Conservation (phyloP, 2,113 vertebrate genomes). For the Bubalus kerabau region DNA sequence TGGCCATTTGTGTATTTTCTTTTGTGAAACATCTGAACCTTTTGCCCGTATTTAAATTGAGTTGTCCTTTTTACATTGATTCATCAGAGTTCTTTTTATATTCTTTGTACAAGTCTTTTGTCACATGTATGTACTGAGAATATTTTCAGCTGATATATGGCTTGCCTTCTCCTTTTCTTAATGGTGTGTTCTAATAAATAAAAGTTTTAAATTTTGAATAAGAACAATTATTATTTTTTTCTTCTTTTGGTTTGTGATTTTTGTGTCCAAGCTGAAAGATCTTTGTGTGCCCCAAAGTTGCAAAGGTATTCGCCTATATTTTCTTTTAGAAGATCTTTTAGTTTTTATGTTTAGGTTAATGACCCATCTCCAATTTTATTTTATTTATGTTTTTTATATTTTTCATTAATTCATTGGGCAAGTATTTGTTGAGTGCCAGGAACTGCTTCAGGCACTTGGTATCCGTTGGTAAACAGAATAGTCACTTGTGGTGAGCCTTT, state of each 20-base stretch:
- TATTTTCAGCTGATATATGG: neutral
- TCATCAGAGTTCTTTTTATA: neutral
- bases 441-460: neutral
- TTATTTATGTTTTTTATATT: neutral
- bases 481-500: neutral
- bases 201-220: slow-evolving; percentile 3
- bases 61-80: neutral
- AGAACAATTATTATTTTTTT: neutral
- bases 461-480: neutral
- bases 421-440: neutral
- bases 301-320: neutral
- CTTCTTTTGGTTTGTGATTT: neutral
- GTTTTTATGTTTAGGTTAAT: slow-evolving; percentile 29
- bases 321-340: slow-evolving; percentile 1
- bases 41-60: neutral
- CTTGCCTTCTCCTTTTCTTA: neutral
- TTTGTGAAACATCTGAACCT: neutral
- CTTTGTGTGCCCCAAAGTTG: neutral
- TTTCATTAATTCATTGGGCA: neutral
- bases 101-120: neutral
- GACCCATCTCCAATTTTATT: neutral
- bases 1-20: neutral
- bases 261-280: neutral
- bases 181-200: neutral
- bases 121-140: neutral